Base-by-base conservation (phyloP, 92 coral and sea anemone genomes). In the Ricordea florida region DNA sequence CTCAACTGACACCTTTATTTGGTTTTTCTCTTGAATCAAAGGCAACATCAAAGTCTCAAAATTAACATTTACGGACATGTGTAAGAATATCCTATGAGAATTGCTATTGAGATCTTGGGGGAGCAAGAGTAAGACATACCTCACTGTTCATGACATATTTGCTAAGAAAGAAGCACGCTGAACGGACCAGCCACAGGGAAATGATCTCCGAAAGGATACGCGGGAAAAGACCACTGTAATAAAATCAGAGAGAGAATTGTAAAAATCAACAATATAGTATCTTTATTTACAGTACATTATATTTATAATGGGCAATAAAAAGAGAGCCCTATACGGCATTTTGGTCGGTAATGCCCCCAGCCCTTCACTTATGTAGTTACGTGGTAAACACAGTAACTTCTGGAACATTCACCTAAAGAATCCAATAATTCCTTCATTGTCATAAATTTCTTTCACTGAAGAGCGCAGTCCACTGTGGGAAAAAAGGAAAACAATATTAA, bases 391-490 rank as follows among this genome's bases (percentile, higher is more conserved):
- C 31, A 35, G 2, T 5, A 52, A 1, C 13, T 8, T 18, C 22
- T 36, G 5, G 5, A 25, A 28, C 18, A 79, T 91, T 87, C 57
- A 94, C 98, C 89, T 87, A 85, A 94, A 89, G 73, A 92, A 89
- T 11, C 98, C 98, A 36, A 73, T 29, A 45, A 94, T 62, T 6
- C 98, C 98, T 78, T 92, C 92, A 52, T 82, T 90, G 51, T 81
- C 70, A 51, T 85, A 85, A 27, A 92, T 92, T 50, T 92, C 97
- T 61, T 58, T 84, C 43, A 91, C 35, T 7, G 97, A 91, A 6
- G 92, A 67, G 47, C 74, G 27, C 17, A 91, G n/a, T 1, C 93
- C 93, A 66, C 97, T 91, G 51, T n/a, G n/a, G n/a, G 25, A 74
- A 83, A 16, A 28, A n/a, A 27, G 40, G 33, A 22, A 63, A 46